Percentiles rank a stretch among this genome's conserved stretches.
Conservation (phyloP, 92 coral and sea anemone genomes). For the Palythoa heliodiscus region DNA sequence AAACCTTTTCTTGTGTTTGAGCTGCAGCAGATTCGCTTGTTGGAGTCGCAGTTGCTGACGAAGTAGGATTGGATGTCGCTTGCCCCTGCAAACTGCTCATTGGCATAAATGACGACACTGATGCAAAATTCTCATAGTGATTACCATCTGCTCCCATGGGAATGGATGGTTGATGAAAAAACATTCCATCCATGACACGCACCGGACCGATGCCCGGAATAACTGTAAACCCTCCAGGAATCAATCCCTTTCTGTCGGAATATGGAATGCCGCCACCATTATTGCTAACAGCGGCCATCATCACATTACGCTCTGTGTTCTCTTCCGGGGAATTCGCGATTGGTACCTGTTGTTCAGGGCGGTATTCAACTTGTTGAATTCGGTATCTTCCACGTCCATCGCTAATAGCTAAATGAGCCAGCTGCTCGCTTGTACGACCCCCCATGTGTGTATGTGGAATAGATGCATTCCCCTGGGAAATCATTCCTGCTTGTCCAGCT, state of each 20-base stretch:
- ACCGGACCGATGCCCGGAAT: conserved; percentile 89
- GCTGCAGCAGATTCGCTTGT: conserved; percentile 49
- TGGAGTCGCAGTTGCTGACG: conserved; percentile 35
- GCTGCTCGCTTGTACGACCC: conserved; percentile 34
- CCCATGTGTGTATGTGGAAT: conserved; percentile 37
- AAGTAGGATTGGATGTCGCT: conserved; percentile 46
- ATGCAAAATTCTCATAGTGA: conserved; percentile 79
- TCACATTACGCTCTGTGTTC: conserved; percentile 54
- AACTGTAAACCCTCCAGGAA: conserved; percentile 75
- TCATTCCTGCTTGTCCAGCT: conserved; percentile 38
- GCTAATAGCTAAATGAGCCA: conserved; percentile 43
- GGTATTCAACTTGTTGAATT: conserved; percentile 57
- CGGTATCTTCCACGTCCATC: conserved; percentile 42
- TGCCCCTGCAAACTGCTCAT: conserved; percentile 64
- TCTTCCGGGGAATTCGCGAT: conserved; percentile 75
- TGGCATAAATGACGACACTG: conserved; percentile 73
- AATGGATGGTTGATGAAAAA: conserved; percentile 64
- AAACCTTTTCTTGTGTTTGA: conserved; percentile 66
- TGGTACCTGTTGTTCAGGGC: conserved; percentile 92
- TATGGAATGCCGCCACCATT: conserved; percentile 63
- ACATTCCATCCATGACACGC: conserved; percentile 77
- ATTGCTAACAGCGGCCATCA: conserved; percentile 39
- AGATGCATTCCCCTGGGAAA: conserved; percentile 36
- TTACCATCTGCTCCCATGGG: conserved; percentile 82
- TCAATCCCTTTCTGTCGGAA: conserved; percentile 70